Conservation (phyloP, 1,140 invertebrate species). For the Tigriopus japonicus region DNA sequence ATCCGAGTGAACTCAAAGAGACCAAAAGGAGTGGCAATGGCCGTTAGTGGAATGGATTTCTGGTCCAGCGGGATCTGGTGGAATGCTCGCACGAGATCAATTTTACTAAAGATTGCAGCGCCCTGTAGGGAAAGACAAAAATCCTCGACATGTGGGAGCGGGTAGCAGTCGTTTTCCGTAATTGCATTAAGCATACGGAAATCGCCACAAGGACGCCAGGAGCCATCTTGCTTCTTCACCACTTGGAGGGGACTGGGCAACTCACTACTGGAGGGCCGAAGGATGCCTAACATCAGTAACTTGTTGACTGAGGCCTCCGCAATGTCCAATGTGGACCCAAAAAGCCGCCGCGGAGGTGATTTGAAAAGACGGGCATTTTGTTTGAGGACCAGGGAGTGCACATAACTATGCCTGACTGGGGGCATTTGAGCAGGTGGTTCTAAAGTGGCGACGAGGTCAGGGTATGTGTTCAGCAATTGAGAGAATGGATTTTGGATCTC, state of each 20-base stretch:
- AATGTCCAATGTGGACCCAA: too few relatives aligned
- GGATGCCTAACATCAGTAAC: too few relatives aligned
- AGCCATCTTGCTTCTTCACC: conserved; percentile 19
- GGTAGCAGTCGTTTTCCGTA: conserved; percentile 26
- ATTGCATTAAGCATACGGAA: conserved; percentile 27
- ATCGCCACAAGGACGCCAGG: conserved; percentile 27
- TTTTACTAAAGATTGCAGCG: conserved; percentile 14
- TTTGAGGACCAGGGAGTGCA: too few relatives aligned
- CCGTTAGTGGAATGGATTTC: conserved; percentile 20
- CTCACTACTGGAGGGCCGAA: too few relatives aligned
- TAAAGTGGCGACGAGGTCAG: too few relatives aligned
- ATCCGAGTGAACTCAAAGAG: conserved; percentile 25
- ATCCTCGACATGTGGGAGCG: conserved; percentile 21
- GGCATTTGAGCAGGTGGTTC: too few relatives aligned
- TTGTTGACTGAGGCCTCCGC: too few relatives aligned
- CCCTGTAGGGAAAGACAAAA: conserved; percentile 14
- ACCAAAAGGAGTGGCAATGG: conserved; percentile 22
- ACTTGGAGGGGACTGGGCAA: conserved; percentile 19
- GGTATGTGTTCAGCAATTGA: too few relatives aligned
- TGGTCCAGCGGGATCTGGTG: conserved; percentile 18
- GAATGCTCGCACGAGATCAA: conserved; percentile 18
- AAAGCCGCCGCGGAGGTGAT: too few relatives aligned
- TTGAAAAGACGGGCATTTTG: too few relatives aligned
- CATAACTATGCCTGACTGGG: too few relatives aligned
- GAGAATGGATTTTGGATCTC: too few relatives aligned